Percentiles rank a stretch among this genome's conserved stretches.
phyloP scores from a whole-genome alignment of 2,797 vertebrate genomes.

The Phoebastria nigripes region DNA sequence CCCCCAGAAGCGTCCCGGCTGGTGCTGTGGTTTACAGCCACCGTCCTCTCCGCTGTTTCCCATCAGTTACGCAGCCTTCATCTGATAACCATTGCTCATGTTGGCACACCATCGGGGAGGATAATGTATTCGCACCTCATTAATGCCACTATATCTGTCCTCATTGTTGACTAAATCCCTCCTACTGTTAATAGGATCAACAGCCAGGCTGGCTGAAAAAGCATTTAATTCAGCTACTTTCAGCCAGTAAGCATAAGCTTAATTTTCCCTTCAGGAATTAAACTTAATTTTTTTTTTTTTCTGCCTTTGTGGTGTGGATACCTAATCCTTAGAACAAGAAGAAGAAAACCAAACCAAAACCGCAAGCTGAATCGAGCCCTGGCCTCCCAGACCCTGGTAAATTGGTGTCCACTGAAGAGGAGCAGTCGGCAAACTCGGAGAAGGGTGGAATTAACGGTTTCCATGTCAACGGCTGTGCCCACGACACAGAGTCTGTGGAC shows the following conservation, averaged over 20 bases:
- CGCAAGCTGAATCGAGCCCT: slow-evolving; percentile 66
- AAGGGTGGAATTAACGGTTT: slow-evolving; percentile 87
- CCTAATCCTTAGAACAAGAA: slow-evolving; percentile 81
- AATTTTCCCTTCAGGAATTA: slow-evolving; percentile 24
- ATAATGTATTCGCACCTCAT: not conserved
- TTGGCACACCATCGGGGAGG: not conserved
- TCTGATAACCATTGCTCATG: not conserved
- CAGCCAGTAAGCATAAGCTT: not conserved
- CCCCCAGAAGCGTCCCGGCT: not conserved
- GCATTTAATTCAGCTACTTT: not conserved
- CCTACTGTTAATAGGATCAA: not conserved
- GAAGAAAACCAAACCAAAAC: slow-evolving; percentile 93
- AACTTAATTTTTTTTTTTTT: not conserved
- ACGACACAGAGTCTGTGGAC: slow-evolving; percentile 88
- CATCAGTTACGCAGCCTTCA: not conserved
- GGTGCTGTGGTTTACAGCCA: not conserved
- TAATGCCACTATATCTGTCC: not conserved
- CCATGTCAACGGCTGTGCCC: slow-evolving; percentile 86
- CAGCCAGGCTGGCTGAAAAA: not conserved
- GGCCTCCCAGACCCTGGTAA: slow-evolving; percentile 55
- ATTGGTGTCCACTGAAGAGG: slow-evolving; percentile 57
- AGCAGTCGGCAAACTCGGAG: slow-evolving; percentile 63
- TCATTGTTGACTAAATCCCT: slow-evolving; percentile 2
- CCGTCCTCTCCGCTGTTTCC: not conserved
- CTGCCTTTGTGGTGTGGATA: not conserved